Evolutionary conservation across 2,797 vertebrate species (phyloP).

Genomic region (Parauchenoglanis ngamensis): DNA sequence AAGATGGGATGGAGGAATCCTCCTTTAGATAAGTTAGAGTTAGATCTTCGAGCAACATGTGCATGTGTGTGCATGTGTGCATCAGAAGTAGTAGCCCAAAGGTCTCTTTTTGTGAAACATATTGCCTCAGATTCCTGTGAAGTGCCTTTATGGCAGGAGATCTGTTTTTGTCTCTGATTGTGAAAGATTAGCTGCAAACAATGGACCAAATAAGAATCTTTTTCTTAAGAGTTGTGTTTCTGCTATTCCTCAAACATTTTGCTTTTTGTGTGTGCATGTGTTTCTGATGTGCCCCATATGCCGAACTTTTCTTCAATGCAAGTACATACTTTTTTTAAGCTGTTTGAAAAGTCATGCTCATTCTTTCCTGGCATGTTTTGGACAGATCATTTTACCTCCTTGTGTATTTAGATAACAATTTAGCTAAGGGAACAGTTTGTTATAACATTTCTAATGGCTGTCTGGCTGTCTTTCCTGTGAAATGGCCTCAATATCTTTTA

Average conservation of each 20-base stretch:
- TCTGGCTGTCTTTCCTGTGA: slow-evolving; percentile 13
- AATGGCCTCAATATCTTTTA: slow-evolving; percentile 31
- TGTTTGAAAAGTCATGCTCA: slow-evolving; percentile 42
- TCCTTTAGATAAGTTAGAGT: slow-evolving; percentile 32
- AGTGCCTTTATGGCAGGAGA: background rate
- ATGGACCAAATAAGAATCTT: background rate
- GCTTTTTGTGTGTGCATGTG: background rate
- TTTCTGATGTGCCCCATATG: background rate
- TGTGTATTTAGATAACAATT: slow-evolving; percentile 37
- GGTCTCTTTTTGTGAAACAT: slow-evolving; percentile 26
- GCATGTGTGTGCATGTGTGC: background rate
- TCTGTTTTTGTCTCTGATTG: slow-evolving; percentile 29
- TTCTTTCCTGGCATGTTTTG: slow-evolving; percentile 50
- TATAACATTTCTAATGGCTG: slow-evolving; percentile 31
- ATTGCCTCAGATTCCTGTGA: slow-evolving; percentile 40
- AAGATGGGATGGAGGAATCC: slow-evolving; percentile 25
- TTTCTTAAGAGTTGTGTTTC: background rate
- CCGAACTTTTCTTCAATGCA: background rate
- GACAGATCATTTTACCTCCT: slow-evolving; percentile 34
- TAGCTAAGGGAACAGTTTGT: slow-evolving; percentile 26
- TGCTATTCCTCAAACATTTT: background rate
- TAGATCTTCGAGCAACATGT: background rate
- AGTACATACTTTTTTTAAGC: slow-evolving; percentile 9
- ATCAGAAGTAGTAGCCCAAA: background rate
- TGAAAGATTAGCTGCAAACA: slow-evolving; percentile 1